Evolutionary conservation across 2,113 vertebrate species (phyloP), one percentile per base, ranked within the genome.

Genomic region (Nothobranchius furzeri): DNA sequence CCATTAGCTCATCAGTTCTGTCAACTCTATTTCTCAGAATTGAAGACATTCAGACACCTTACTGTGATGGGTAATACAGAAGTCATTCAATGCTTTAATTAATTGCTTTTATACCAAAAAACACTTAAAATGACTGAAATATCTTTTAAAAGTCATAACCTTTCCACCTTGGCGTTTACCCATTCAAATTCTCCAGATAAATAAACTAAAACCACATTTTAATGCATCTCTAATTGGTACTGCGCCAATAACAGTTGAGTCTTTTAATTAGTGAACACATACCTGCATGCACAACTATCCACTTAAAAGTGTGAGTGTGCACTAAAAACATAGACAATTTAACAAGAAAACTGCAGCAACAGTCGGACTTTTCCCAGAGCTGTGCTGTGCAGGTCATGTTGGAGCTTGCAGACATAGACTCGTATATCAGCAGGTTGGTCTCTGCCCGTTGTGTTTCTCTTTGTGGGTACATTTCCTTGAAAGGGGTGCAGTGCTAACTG

Each of bases 331-430:
- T 79, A 76, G 58, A 46, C 70, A 70, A 70, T 24, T 58, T 66
- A 53, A n/a, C 8, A 46, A 43, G 59, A 67, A 75, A 69, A 24
- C 64, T 73, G 60, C 55, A 68, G 74, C 52, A 45, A 37, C 54
- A 9, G 30, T 64, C 7, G 35, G 60, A 24, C 53, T 76, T 81
- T 85, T 69, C 75, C 68, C 72, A 79, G 45, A 73, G 67, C 57
- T 64, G 63, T 24, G 46, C 49, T 50, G 43, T 3, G 35, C 64
- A 58, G 55, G 36, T 83, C 88, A 64, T 85, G 85, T 87, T 50
- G 36, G 57, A 87, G 78, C 82, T 79, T 90, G 87, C 66, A 82
- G 60, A 70, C 42, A 35, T 58, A 30, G 30, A 55, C 60, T 72
- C 54, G 0, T 68, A 64, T 73, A 64, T 64, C 66, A 60, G 55